Conservation (phyloP, 2,797 vertebrate species). For the Enteromius afrohamiltoni region DNA sequence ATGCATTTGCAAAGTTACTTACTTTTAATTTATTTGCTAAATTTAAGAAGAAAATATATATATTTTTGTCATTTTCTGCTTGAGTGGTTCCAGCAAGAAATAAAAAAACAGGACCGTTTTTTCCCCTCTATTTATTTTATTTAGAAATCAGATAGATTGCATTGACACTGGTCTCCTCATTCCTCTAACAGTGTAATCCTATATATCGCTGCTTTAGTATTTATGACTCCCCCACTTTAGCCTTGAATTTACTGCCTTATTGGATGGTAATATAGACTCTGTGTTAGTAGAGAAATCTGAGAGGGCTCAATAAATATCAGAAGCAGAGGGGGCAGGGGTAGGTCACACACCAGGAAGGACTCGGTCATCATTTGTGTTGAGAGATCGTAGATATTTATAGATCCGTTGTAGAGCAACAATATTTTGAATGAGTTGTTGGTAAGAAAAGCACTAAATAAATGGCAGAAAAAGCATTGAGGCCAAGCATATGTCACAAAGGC, state of each 20-base stretch:
- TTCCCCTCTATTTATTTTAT: slow-evolving; percentile 18
- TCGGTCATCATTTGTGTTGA: slow-evolving; percentile 76
- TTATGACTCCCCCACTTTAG: slow-evolving; percentile 54
- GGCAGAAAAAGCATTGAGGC: slow-evolving; percentile 55
- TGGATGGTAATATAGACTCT: slow-evolving; percentile 51
- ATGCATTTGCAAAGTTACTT: too few relatives aligned
- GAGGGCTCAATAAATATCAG: slow-evolving; percentile 54
- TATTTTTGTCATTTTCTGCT: not conserved
- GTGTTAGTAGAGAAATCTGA: slow-evolving; percentile 59
- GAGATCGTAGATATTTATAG: slow-evolving; percentile 75
- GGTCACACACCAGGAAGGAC: slow-evolving; percentile 63
- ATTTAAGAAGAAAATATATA: not conserved
- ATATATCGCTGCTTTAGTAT: slow-evolving; percentile 57
- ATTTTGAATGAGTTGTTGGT: slow-evolving; percentile 62
- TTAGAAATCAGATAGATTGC: slow-evolving; percentile 45
- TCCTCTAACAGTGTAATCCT: slow-evolving; percentile 56
- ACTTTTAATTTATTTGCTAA: not conserved
- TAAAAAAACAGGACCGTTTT: not conserved
- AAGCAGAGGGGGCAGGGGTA: slow-evolving; percentile 35
- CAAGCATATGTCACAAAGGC: slow-evolving; percentile 40
- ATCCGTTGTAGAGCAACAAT: slow-evolving; percentile 66
- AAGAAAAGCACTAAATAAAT: slow-evolving; percentile 77
- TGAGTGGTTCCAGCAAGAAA: not conserved
- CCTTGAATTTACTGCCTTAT: slow-evolving; percentile 53
- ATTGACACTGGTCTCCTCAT: slow-evolving; percentile 45